Evolutionary conservation across 1,140 invertebrate species (phyloP).

Genomic region (Megathymus violae): DNA sequence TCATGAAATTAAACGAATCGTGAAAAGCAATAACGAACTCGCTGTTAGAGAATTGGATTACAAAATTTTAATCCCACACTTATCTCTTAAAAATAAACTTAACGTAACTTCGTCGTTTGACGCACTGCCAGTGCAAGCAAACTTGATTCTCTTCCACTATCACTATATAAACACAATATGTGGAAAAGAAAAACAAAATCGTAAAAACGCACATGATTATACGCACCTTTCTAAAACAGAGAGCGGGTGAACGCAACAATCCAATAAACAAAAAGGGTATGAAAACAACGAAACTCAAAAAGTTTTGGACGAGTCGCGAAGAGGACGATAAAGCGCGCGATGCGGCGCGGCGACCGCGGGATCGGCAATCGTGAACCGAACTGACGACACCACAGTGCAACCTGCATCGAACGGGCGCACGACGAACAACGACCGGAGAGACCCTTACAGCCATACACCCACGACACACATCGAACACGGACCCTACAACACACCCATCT

Average conservation of each 20-base stretch:
- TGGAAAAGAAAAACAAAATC: background rate
- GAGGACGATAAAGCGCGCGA: slow-evolving; percentile 42
- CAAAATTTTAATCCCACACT: too few species aligned
- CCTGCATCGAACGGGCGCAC: slow-evolving; percentile 43
- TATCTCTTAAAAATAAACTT: too few species aligned
- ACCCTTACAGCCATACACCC: slow-evolving; percentile 28
- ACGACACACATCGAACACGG: background rate
- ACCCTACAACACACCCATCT: background rate
- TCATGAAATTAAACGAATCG: too few species aligned
- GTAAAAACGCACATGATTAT: slow-evolving; percentile 14
- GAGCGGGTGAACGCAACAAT: slow-evolving; percentile 33
- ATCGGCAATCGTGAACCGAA: slow-evolving; percentile 37
- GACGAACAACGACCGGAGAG: slow-evolving; percentile 36
- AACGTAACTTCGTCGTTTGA: too few species aligned
- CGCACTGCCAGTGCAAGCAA: too few species aligned
- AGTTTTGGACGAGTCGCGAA: slow-evolving; percentile 37
- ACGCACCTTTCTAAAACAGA: slow-evolving; percentile 35
- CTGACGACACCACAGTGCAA: slow-evolving; percentile 38
- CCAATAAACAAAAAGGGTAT: slow-evolving; percentile 34
- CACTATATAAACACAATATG: too few species aligned
- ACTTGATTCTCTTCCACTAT: too few species aligned
- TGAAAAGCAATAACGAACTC: too few species aligned
- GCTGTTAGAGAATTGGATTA: too few species aligned
- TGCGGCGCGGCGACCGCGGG: slow-evolving; percentile 46
- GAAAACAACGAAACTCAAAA: slow-evolving; percentile 23